These are phyloP conservation scores for Nycticebus coucang DNA, from an alignment of 2,113 vertebrate species.

Conservation along the genomic window DNA sequence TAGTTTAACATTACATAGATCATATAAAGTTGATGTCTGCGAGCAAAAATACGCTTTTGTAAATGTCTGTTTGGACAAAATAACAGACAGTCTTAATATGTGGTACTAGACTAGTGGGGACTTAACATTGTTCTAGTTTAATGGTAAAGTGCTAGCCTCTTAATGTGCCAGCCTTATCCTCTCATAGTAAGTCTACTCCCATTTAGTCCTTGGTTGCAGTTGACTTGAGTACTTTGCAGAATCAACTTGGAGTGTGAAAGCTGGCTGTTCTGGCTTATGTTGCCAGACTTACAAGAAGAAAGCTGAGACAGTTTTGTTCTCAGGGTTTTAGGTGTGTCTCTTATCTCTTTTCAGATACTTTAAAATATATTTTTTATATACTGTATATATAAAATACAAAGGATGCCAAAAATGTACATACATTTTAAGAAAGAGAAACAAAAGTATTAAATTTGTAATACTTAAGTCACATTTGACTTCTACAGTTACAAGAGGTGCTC, in stretches of 20 bases:
- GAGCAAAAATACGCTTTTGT: background rate
- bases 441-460: too few species aligned
- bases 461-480: too few species aligned
- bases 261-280: constrained; percentile 16
- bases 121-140: constrained; percentile 12
- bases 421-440: too few species aligned
- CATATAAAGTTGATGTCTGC: constrained; percentile 6
- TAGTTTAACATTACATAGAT: constrained; percentile 22
- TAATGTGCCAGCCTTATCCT: constrained; percentile 4
- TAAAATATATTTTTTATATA: too few species aligned
- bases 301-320: constrained; percentile 1
- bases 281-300: constrained; percentile 35
- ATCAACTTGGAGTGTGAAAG: constrained; percentile 39
- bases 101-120: background rate
- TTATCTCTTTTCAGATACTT: constrained; percentile 32
- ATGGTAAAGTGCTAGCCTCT: background rate
- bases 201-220: constrained; percentile 39
- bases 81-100: background rate
- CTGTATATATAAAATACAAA: too few species aligned
- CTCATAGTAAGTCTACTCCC: constrained; percentile 5
- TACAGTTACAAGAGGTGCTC: too few species aligned
- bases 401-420: too few species aligned
- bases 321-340: constrained; percentile 9
- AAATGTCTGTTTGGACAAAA: background rate
- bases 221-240: constrained; percentile 44